Evolutionary conservation across 2,888 invertebrate genomes (phyloP).

Genomic region (Agrilus mali): DNA sequence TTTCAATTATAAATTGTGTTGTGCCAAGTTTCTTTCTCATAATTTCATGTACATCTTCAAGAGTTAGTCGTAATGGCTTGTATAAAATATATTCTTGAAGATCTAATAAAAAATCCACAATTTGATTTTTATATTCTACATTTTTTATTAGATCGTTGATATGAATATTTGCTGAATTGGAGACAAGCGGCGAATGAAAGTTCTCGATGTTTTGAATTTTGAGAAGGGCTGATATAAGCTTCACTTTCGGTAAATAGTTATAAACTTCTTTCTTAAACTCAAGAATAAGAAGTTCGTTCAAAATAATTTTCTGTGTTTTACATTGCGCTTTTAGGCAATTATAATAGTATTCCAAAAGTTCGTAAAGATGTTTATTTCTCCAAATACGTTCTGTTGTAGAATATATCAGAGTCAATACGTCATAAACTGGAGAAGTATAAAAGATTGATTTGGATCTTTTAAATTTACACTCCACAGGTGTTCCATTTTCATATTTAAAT

Average conservation of each 20-base stretch:
- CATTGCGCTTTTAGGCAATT: conserved; percentile 7
- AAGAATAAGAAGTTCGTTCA: conserved; percentile 6
- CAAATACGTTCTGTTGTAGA: conserved; percentile 14
- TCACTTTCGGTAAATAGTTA: conserved; percentile 12
- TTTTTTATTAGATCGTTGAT: conserved; percentile 5
- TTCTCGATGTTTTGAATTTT: no score
- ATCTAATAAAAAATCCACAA: conserved; percentile 5
- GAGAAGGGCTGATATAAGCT: conserved; percentile 10
- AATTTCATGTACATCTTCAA: conserved; percentile 19
- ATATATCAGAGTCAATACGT: conserved; percentile 35
- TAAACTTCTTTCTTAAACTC: conserved; percentile 10
- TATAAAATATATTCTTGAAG: conserved; percentile 3
- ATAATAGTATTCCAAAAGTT: conserved; percentile 14
- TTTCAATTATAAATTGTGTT: conserved; percentile 13
- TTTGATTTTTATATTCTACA: conserved; percentile 4
- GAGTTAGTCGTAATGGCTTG: conserved; percentile 6
- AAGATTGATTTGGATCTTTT: conserved; percentile 26
- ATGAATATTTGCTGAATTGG: not conserved
- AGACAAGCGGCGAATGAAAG: no score
- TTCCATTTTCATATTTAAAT: conserved; percentile 17
- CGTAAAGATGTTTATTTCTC: conserved; percentile 12
- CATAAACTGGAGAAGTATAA: conserved; percentile 52
- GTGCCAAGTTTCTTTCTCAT: conserved; percentile 14
- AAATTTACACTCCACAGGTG: conserved; percentile 19
- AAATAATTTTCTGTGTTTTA: conserved; percentile 7